These are phyloP conservation scores for Trachymyrmex cornetzi DNA, from an alignment of 1,140 invertebrate genomes.

Conservation along the genomic window DNA sequence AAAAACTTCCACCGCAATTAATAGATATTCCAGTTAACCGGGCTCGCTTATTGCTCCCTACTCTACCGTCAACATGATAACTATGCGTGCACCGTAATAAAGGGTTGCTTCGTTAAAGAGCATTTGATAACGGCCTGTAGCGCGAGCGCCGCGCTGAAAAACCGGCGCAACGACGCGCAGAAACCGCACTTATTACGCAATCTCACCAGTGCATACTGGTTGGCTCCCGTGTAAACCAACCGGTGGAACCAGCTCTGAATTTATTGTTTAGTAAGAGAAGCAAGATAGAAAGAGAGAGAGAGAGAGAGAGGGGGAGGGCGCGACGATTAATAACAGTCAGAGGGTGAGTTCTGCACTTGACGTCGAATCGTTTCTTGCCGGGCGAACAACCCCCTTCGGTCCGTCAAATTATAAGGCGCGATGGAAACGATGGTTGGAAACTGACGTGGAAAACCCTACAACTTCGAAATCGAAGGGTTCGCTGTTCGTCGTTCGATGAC, in stretches of 20 bases:
- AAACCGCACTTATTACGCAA: conserved; percentile 51
- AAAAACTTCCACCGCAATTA: conserved; percentile 69
- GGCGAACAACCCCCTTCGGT: conserved; percentile 43
- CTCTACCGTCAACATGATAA: conserved; percentile 19
- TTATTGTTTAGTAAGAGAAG: conserved; percentile 45
- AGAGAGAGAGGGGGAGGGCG: background rate
- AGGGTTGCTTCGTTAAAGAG: conserved; percentile 64
- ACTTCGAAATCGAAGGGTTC: conserved; percentile 70
- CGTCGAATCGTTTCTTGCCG: conserved; percentile 72
- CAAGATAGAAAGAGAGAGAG: background rate
- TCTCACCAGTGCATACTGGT: conserved; percentile 31
- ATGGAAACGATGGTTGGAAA: conserved; percentile 40
- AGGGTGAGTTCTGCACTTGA: conserved; percentile 72
- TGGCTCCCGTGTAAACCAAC: conserved; percentile 31
- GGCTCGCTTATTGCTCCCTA: conserved; percentile 30
- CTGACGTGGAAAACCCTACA: conserved; percentile 68
- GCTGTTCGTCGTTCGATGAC: conserved; percentile 39
- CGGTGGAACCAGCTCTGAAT: conserved; percentile 26
- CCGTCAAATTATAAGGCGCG: conserved; percentile 74
- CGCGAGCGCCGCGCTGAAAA: conserved; percentile 13
- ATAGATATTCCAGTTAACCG: conserved; percentile 62
- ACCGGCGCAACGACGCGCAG: background rate
- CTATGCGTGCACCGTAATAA: conserved; percentile 50
- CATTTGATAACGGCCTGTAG: conserved; percentile 41
- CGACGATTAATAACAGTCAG: conserved; percentile 72